Percentiles rank a stretch among this genome's conserved stretches.
These are phyloP conservation scores for Salminus brasiliensis DNA, from an alignment of 2,113 vertebrate species.

Conservation along the genomic window DNA sequence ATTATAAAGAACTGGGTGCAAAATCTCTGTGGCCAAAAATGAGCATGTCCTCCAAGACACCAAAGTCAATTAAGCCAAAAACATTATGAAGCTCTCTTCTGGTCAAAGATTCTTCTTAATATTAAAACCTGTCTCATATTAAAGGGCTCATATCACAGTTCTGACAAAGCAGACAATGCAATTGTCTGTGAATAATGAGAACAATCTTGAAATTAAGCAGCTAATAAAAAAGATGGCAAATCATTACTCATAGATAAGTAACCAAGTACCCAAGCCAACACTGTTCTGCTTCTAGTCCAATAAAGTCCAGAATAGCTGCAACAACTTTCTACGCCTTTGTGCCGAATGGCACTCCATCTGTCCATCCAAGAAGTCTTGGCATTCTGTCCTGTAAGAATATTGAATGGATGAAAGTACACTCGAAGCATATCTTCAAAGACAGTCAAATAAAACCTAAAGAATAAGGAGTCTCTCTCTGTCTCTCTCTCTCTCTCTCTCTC, in stretches of 20 bases:
- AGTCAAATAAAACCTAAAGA: background rate
- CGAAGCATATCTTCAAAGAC: background rate
- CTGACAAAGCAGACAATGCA: background rate
- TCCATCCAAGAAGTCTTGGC: background rate
- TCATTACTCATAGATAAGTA: conserved; percentile 7
- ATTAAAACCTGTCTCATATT: background rate
- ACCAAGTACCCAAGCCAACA: background rate
- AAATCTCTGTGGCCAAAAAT: background rate
- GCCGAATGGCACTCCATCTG: conserved; percentile 14
- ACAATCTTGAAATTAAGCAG: background rate
- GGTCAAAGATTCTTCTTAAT: background rate
- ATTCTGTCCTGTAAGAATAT: background rate
- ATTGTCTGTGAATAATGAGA: background rate
- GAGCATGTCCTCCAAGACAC: background rate
- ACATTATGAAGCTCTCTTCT: background rate
- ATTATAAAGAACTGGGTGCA: too few relatives aligned
- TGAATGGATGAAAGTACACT: background rate
- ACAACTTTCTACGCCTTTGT: conserved; percentile 5
- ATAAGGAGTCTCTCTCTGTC: background rate
- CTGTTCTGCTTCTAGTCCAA: background rate
- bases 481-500: background rate
- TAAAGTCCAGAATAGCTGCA: conserved; percentile 3
- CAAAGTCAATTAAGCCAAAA: background rate
- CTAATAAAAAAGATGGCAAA: background rate
- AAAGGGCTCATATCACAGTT: background rate